Percentiles rank a stretch among this genome's conserved stretches.
phyloP scores from a whole-genome alignment of 2,888 invertebrate species.

The Keiferia lycopersicella region DNA sequence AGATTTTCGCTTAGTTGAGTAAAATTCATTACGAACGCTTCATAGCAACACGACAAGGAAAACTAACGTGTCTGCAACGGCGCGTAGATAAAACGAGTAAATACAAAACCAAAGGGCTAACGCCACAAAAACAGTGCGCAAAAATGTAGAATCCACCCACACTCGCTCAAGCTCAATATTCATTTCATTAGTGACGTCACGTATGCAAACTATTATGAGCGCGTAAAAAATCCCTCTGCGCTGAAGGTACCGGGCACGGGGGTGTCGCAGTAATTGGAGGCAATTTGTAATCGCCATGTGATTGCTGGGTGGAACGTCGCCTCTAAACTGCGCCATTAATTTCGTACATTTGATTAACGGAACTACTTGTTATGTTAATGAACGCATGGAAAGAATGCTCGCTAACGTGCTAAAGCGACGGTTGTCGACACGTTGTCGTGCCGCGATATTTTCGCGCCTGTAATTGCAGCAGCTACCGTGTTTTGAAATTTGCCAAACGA shows the following conservation, averaged over 20 bases:
- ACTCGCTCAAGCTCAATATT: conserved; percentile 39
- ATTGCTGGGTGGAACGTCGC: conserved; percentile 75
- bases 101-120: neutral
- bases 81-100: conserved; percentile 6
- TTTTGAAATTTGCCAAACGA: conserved; percentile 50
- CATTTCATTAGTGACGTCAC: conserved; percentile 44
- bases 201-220: conserved; percentile 50
- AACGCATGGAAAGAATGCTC: conserved; percentile 77
- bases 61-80: neutral
- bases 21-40: conserved; percentile 15
- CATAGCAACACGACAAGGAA: neutral
- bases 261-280: conserved; percentile 73
- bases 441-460: conserved; percentile 71
- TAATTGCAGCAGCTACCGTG: conserved; percentile 61
- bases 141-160: conserved; percentile 8
- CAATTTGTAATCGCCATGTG: conserved; percentile 79
- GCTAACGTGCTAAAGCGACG: conserved; percentile 72
- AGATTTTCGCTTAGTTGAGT: conserved; percentile 15
- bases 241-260: conserved; percentile 45
- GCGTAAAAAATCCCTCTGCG: conserved; percentile 54
- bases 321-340: conserved; percentile 80
- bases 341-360: conserved; percentile 81
- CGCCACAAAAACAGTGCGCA: neutral
- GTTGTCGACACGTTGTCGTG: conserved; percentile 76
- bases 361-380: conserved; percentile 81